These are phyloP conservation scores for Isaurus tuberculatus DNA, from an alignment of 92 coral and sea anemone genomes.

Conservation along the genomic window DNA sequence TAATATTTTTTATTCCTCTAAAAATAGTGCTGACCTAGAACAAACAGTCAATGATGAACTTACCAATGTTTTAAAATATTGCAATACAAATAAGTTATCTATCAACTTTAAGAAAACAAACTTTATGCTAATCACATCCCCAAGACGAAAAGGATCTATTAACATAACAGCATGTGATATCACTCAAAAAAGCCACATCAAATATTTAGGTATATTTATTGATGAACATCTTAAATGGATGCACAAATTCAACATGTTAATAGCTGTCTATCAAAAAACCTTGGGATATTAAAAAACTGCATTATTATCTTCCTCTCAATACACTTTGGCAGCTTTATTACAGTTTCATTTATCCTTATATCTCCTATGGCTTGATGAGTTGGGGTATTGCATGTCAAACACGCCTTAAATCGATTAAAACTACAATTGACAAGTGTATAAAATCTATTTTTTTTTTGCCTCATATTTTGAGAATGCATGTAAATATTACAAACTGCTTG, in stretches of 20 bases:
- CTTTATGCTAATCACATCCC: conserved; percentile 55
- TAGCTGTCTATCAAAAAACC: conserved; percentile 45
- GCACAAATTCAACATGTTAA: conserved; percentile 50
- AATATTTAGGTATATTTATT: conserved; percentile 54
- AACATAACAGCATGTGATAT: conserved; percentile 26
- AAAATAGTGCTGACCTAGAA: conserved; percentile 46
- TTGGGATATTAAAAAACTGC: conserved; percentile 35
- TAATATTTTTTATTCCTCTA: too few relatives aligned
- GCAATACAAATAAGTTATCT: conserved; percentile 31
- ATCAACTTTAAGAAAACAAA: conserved; percentile 57
- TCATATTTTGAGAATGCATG: too few relatives aligned
- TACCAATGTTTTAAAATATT: conserved; percentile 40
- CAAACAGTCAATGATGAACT: conserved; percentile 54
- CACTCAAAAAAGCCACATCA: conserved; percentile 53
- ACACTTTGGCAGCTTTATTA: conserved; percentile 30
- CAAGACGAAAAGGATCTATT: conserved; percentile 32
- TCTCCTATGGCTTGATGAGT: conserved; percentile 57
- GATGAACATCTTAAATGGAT: conserved; percentile 59
- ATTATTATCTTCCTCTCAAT: conserved; percentile 13
- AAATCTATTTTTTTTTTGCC: conserved; percentile 52
- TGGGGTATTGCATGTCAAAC: conserved; percentile 58
- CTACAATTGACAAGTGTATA: conserved; percentile 48
- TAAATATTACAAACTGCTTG: too few relatives aligned
- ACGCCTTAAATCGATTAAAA: conserved; percentile 21
- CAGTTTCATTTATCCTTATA: conserved; percentile 55